A percentile compares a stretch with the other conserved stretches of the same genome.
These are phyloP conservation scores for Geophilus truncorum DNA, from an alignment of 2,888 invertebrate species.

Conservation along the genomic window DNA sequence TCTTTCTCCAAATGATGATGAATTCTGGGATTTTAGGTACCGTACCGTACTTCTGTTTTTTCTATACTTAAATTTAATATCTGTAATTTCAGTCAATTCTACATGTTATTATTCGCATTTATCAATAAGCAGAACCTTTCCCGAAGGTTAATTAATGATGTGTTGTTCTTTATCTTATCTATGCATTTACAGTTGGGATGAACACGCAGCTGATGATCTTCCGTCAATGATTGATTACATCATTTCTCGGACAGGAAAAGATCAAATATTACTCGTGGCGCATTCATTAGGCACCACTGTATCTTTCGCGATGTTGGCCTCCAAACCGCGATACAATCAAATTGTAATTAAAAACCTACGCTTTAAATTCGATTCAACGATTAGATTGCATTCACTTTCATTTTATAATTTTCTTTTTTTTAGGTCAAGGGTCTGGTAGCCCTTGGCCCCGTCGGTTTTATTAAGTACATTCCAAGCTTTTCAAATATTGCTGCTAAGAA, in stretches of 20 bases:
- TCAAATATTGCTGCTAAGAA: neutral
- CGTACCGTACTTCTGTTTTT: too few species aligned
- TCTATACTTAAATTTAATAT: too few species aligned
- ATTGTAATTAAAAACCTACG: neutral
- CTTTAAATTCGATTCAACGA: too few species aligned
- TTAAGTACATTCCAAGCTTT: neutral
- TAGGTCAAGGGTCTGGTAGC: neutral
- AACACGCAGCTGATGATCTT: neutral
- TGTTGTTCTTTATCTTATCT: too few species aligned
- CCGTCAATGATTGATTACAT: neutral
- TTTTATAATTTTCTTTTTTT: neutral
- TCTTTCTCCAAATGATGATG: neutral
- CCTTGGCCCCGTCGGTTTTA: neutral
- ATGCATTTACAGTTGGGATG: neutral
- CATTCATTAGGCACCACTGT: neutral
- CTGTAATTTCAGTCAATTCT: too few species aligned
- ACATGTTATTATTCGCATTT: too few species aligned
- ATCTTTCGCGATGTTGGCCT: neutral
- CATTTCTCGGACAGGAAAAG: neutral
- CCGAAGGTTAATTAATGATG: too few species aligned
- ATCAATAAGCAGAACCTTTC: too few species aligned
- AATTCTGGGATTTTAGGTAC: conserved; percentile 25
- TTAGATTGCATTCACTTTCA: neutral
- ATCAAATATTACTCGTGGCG: neutral
- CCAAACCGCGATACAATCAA: neutral